phyloP scores from a whole-genome alignment of 2,113 vertebrate species.

The Charadrius vociferus region DNA sequence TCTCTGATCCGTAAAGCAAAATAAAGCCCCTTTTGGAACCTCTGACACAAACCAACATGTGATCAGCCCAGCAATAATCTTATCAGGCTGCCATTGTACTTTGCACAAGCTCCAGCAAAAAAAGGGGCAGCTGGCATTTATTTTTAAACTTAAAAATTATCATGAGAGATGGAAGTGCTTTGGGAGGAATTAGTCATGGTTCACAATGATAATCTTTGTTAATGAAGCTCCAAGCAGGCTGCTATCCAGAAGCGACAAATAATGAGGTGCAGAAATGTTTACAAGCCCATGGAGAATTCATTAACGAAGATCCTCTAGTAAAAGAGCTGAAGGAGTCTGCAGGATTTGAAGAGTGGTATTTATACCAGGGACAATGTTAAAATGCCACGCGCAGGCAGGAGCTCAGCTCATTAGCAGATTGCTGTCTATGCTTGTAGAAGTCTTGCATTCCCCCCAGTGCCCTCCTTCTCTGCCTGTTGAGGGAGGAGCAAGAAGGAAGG shows the following conservation, averaged over 20 bases:
- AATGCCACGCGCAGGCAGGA: not conserved
- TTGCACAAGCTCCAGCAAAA: not conserved
- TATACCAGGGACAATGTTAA: not conserved
- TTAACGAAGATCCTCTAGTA: not conserved
- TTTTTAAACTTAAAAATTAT: conserved; percentile 58
- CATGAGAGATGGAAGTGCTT: conserved; percentile 16
- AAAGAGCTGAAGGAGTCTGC: not conserved
- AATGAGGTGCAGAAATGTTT: conserved; percentile 40
- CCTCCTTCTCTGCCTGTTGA: not conserved
- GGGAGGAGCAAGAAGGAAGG: not conserved
- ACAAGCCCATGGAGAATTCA: not conserved
- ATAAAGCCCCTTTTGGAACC: not conserved
- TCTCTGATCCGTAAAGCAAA: not conserved
- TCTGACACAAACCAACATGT: not conserved
- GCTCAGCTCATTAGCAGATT: fast-evolving
- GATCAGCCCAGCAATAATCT: conserved; percentile 10
- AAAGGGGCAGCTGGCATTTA: conserved; percentile 53
- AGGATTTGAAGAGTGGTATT: not conserved
- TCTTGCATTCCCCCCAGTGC: not conserved
- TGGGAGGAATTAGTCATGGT: conserved; percentile 45
- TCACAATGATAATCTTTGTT: conserved; percentile 50
- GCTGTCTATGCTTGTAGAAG: not conserved
- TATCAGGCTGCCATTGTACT: conserved; percentile 23
- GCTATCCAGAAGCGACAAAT: not conserved
- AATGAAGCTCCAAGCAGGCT: conserved; percentile 21